Conservation (phyloP, 2,113 vertebrate species). For the Pitta sordida region DNA sequence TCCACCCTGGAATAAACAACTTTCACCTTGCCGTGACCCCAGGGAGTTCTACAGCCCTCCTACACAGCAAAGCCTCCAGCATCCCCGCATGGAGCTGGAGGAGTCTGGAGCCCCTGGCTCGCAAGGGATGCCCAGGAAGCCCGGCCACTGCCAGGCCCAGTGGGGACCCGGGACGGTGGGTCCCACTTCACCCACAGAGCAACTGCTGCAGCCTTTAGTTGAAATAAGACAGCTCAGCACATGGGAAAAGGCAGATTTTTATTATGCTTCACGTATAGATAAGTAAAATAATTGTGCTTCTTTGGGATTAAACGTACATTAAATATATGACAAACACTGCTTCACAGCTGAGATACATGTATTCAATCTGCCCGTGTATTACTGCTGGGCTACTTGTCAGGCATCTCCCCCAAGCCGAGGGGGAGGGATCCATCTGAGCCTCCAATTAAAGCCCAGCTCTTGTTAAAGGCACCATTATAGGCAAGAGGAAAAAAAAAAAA, state of each 20-base stretch:
- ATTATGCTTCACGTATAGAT: neutral
- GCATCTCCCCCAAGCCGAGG: neutral
- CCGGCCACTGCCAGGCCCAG: neutral
- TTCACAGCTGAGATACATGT: neutral
- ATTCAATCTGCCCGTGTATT: neutral
- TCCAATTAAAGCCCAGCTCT: constrained; percentile 27
- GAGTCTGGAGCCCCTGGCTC: accelerated
- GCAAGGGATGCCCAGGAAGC: accelerated
- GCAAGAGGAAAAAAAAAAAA: neutral
- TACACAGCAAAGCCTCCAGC: neutral
- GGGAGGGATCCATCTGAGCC: neutral
- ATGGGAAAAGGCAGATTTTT: neutral
- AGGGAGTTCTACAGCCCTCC: neutral
- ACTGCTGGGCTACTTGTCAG: neutral
- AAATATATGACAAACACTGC: neutral
- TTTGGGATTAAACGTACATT: neutral
- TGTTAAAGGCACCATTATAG: constrained; percentile 3
- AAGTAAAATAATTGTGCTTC: neutral
- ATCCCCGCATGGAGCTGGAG: accelerated
- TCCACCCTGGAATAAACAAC: constrained; percentile 6
- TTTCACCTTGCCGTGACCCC: constrained; percentile 42
- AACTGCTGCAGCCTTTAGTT: neutral
- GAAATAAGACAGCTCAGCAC: neutral
- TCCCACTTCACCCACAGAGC: neutral
- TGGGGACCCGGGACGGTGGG: accelerated